Evolutionary conservation across 2,888 invertebrate species (phyloP), one percentile per base, ranked within the genome.

Genomic region (Heliconius hortense): DNA sequence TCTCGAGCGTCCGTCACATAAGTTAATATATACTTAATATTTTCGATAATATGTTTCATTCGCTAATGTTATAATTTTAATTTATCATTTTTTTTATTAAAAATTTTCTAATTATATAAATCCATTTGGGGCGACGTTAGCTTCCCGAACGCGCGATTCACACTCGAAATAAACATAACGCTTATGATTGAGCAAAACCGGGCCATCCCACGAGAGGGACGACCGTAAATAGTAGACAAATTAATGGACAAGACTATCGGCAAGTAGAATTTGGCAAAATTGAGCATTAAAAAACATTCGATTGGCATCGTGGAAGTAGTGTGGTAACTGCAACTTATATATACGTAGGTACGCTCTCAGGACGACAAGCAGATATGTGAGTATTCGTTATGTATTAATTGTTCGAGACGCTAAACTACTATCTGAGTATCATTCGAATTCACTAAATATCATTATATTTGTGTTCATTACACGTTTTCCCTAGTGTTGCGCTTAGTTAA

Each of bases 241-340:
- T 82, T 82, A 88, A 85, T 86, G 88, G 91, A 92, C 91, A 91
- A 91, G 89, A 90, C 88, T 83, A 87, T 89, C 89, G 93, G 93
- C 93, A 93, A 93, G 93, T 92, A 89, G 90, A 92, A 92, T 94
- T 94, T 94, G 94, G 94, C 94, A 93, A 93, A 91, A 93, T 94
- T 94, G 94, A 94, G 94, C 94, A 94, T 93, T 89, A 88, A 78
- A 88, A 78, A 90, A 89, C 90, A 88, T 89, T 90, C 86, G 86
- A 90, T 92, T 92, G 91, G 92, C 91, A 89, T 91, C 87, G 88
- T 88, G 89, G 87, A 87, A 66, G 39, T 66, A 24, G 11, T 39
- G 88, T 94, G 93, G 93, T 94, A 94, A 94, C 93, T 91, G 93
- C 86, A 87, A 90, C 89, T 88, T 77, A 78, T 62, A 74, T 68